Conservation (phyloP, 1,140 invertebrate genomes). For the Heterodera schachtii region DNA sequence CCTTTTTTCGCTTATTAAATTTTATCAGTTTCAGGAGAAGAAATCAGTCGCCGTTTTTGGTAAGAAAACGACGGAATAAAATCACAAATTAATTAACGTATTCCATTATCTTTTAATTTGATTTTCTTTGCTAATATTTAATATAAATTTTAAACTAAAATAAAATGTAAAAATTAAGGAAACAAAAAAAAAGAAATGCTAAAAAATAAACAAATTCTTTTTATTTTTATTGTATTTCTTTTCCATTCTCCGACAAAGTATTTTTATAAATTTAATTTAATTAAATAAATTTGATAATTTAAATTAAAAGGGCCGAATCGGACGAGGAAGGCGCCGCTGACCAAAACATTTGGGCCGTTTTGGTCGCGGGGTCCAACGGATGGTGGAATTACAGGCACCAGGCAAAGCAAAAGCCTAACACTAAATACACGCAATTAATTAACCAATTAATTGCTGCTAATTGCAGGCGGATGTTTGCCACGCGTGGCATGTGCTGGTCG, state of each 20-base stretch:
- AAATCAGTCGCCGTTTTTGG: too few relatives aligned
- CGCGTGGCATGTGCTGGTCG: slow-evolving; percentile 72
- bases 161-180: background rate
- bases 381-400: slow-evolving; percentile 74
- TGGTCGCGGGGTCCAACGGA: slow-evolving; percentile 72
- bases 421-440: background rate
- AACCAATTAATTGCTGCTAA: background rate
- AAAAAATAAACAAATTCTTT: too few relatives aligned
- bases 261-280: too few relatives aligned
- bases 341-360: slow-evolving; percentile 70
- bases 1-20: too few relatives aligned
- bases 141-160: background rate
- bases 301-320: background rate
- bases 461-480: slow-evolving; percentile 73
- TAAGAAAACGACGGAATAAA: too few relatives aligned
- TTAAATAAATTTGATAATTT: background rate
- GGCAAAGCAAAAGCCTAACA: slow-evolving; percentile 37
- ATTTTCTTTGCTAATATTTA: background rate
- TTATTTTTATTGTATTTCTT: too few relatives aligned
- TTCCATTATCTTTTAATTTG: too few relatives aligned
- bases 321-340: background rate
- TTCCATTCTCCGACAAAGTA: too few relatives aligned
- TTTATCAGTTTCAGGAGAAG: too few relatives aligned
- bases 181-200: background rate
- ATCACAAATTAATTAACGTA: too few relatives aligned